Evolutionary conservation across 2,113 vertebrate genomes (phyloP), one percentile per base, ranked within the genome.

Genomic region (Paratilapia polleni): DNA sequence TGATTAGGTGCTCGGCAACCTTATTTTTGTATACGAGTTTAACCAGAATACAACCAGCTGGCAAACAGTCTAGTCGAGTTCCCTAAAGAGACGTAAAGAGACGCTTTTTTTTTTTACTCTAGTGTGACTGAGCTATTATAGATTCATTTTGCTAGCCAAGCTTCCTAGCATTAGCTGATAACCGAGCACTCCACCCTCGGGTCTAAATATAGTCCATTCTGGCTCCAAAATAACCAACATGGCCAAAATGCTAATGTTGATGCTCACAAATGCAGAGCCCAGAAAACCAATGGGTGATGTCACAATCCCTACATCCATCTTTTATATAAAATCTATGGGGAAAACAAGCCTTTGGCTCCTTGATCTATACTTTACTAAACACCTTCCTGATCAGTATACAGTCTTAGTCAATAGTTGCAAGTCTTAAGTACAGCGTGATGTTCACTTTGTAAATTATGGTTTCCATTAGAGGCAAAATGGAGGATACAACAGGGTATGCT

Each of bases 161-260:
- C 36, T 8, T 68, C 14, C 43, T 68, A 47, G 63, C 22, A 1
- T 0, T 1, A 68, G 14, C 64, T 70, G 47, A 24, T 43, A 70
- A 15, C 19, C 0, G 19, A 28, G 49, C 66, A 2, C 10, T 0
- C 24, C 17, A 49, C 24, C 24, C 15, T 70, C 26, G 41, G 41
- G 24, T 70, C 66, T 20, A 49, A 28, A 70, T 19, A 6, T 47
- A 26, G 22, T 26, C 14, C 26, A 17, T 68, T 68, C 26, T 68
- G 41, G 64, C 24, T 49, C 5, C 41, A 70, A 49, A 70, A 49
- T 70, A 70, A 49, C 24, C 17, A 47, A 47, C 64, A 11, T 4
- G 38, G 41, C 1, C 64, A 47, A 68, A 49, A 28, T 1, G 10
- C 15, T 28, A 70, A 8, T 12, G 9, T 19, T 70, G 9, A 70